Evolutionary conservation across 2,113 vertebrate species (phyloP).

Genomic region (Trematocara unimaculatum): DNA sequence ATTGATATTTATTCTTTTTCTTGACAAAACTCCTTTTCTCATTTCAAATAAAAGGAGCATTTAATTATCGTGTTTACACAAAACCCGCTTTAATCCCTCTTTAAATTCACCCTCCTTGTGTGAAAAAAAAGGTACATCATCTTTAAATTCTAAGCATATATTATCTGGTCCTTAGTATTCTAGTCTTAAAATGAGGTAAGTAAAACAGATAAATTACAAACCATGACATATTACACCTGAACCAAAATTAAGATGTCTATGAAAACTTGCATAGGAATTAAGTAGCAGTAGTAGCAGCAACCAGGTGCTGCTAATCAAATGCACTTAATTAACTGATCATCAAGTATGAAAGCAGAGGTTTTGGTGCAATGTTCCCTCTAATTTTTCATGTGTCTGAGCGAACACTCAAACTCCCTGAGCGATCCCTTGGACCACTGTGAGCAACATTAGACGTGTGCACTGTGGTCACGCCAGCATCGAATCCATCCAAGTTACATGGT

Average conservation of each 20-base stretch:
- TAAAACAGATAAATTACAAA: not conserved
- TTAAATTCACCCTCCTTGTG: not conserved
- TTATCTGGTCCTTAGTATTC: not conserved
- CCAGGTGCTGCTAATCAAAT: not conserved
- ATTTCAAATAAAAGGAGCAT: not conserved
- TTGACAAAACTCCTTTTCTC: not conserved
- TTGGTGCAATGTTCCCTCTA: not conserved
- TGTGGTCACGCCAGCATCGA: not conserved
- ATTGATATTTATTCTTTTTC: not conserved
- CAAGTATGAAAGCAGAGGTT: not conserved
- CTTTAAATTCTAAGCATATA: not conserved
- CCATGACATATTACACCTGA: accelerated
- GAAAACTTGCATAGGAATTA: not conserved
- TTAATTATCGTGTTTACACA: not conserved
- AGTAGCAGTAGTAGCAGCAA: not conserved
- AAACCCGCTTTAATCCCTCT: not conserved
- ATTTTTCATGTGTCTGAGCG: not conserved
- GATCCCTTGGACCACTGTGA: accelerated
- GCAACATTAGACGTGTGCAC: accelerated
- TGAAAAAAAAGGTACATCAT: not conserved
- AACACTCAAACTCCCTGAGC: not conserved
- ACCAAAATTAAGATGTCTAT: not conserved
- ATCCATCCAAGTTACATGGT: not conserved
- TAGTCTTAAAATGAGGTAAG: not conserved
- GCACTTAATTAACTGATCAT: not conserved